Evolutionary conservation across 2,113 vertebrate species (phyloP).

Genomic region (Atractosteus spatula): DNA sequence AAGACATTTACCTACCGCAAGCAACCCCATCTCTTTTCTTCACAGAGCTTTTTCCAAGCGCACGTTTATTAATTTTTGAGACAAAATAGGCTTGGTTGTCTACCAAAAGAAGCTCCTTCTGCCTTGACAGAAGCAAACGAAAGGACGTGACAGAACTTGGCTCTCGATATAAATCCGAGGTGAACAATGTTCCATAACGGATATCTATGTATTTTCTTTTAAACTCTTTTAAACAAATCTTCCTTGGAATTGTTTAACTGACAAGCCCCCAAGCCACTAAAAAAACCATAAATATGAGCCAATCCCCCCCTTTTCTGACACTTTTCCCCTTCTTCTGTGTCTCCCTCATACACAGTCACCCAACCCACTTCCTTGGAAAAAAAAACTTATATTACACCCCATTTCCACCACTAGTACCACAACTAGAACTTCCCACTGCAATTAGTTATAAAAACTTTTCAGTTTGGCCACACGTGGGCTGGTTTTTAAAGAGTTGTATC

Average conservation of each 20-base stretch:
- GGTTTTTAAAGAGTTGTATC: conserved; percentile 75
- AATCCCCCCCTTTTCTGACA: conserved; percentile 38
- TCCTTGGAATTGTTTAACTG: conserved; percentile 55
- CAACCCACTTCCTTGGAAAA: conserved; percentile 71
- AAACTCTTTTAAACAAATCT: conserved; percentile 49
- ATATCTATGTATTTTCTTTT: conserved; percentile 47
- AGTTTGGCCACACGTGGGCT: conserved; percentile 70
- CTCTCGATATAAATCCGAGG: conserved; percentile 40
- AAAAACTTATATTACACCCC: conserved; percentile 58
- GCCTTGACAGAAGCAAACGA: conserved; percentile 48
- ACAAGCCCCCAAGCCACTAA: conserved; percentile 39
- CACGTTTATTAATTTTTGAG: neutral
- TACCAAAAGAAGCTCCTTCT: conserved; percentile 43
- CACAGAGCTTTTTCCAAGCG: conserved; percentile 3
- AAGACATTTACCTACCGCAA: conserved; percentile 33
- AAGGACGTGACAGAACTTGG: conserved; percentile 54
- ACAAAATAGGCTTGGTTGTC: neutral
- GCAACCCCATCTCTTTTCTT: conserved; percentile 26
- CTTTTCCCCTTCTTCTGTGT: conserved; percentile 54
- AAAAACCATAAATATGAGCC: conserved; percentile 45
- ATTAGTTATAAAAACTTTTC: conserved; percentile 82
- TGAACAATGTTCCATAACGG: conserved; percentile 41
- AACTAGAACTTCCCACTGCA: conserved; percentile 73
- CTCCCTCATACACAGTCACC: conserved; percentile 65
- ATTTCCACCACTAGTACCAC: conserved; percentile 26